These are phyloP conservation scores for Coreoperca whiteheadi DNA, from an alignment of 2,113 vertebrate species.

Conservation along the genomic window DNA sequence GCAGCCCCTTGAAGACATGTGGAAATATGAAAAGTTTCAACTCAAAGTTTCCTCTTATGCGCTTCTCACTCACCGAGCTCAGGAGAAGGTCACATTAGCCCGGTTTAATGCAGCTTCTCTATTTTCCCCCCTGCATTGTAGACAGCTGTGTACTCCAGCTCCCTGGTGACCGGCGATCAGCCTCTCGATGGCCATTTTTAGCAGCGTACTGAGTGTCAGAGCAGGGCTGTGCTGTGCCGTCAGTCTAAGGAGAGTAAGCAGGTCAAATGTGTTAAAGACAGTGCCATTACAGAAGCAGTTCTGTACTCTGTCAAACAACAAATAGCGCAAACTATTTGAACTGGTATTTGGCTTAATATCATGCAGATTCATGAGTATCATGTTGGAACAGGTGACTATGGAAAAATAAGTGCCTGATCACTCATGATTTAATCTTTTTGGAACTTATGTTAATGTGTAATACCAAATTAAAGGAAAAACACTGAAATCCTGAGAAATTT, in stretches of 20 bases:
- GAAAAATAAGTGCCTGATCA: background rate
- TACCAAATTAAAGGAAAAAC: background rate
- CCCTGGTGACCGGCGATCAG: constrained; percentile 71
- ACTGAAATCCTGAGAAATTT: background rate
- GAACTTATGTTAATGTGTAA: background rate
- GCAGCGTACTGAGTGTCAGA: constrained; percentile 61
- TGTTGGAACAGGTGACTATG: background rate
- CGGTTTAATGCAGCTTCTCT: constrained; percentile 61
- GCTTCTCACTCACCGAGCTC: background rate
- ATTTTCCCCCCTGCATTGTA: constrained; percentile 61
- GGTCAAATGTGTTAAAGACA: constrained; percentile 51
- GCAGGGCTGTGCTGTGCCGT: constrained; percentile 48
- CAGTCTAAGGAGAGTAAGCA: constrained; percentile 34
- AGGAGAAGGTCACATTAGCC: constrained; percentile 74
- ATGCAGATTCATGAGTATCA: background rate
- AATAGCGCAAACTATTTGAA: background rate
- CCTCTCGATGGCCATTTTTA: constrained; percentile 75
- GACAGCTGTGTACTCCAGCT: constrained; percentile 72
- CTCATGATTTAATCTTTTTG: background rate
- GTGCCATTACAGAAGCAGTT: background rate
- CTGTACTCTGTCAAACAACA: background rate
- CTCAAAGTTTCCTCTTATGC: constrained; percentile 44
- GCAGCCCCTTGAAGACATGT: constrained; percentile 6
- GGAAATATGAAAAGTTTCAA: constrained; percentile 21
- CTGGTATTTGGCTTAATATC: background rate